These are phyloP conservation scores for Clupea harengus DNA, from an alignment of 2,113 vertebrate species.

Conservation along the genomic window DNA sequence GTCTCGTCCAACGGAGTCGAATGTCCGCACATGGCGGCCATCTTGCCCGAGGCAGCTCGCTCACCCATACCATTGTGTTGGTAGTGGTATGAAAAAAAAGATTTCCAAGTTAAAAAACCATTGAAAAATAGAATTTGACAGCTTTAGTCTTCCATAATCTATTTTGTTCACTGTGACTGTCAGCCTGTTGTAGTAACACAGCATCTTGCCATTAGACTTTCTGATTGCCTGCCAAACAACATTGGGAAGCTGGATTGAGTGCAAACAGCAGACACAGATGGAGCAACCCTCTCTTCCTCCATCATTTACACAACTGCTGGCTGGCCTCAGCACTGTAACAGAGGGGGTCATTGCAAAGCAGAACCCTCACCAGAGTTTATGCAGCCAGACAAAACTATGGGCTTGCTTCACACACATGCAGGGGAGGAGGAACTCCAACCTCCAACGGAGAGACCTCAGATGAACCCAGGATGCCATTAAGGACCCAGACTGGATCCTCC, in stretches of 20 bases:
- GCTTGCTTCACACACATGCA: not conserved
- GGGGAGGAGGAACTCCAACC: not conserved
- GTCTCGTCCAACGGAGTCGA: no score
- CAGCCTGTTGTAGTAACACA: not conserved
- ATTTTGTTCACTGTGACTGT: not conserved
- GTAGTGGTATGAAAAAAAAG: no score
- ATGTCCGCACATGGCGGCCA: no score
- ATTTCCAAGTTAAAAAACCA: not conserved
- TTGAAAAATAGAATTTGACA: not conserved
- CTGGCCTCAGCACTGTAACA: not conserved
- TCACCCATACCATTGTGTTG: no score
- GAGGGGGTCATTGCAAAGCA: not conserved
- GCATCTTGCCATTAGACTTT: not conserved
- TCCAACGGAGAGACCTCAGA: not conserved
- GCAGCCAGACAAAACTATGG: not conserved
- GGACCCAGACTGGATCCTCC: not conserved
- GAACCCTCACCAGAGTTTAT: not conserved
- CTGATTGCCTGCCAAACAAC: not conserved
- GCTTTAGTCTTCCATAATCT: not conserved
- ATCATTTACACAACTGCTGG: not conserved
- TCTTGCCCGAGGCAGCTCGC: no score
- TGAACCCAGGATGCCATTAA: not conserved
- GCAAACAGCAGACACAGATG: not conserved
- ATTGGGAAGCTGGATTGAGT: not conserved
- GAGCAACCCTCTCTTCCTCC: not conserved